These are phyloP conservation scores for Chaenogobius annularis DNA, from an alignment of 2,113 vertebrate genomes.

Conservation along the genomic window DNA sequence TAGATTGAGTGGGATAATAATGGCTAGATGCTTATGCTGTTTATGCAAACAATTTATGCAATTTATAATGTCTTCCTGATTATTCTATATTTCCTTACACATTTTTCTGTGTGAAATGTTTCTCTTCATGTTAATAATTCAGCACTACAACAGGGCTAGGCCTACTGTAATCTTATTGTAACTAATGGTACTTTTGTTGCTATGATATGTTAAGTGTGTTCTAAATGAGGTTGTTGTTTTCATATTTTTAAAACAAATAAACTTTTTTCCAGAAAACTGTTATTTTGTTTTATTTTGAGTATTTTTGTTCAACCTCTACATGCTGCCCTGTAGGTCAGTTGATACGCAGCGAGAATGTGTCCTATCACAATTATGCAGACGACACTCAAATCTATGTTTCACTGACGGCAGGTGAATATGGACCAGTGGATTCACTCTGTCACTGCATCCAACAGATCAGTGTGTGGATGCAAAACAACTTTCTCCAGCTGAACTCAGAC, in stretches of 20 bases:
- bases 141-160: neutral
- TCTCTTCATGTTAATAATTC: neutral
- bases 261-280: constrained; percentile 38
- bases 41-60: neutral
- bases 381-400: no score
- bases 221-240: constrained; percentile 87
- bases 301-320: no score
- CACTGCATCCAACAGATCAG: no score
- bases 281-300: neutral
- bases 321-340: no score
- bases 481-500: no score
- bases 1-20: neutral
- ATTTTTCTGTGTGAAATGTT: neutral
- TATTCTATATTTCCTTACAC: neutral
- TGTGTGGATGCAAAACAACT: no score
- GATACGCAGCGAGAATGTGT: no score
- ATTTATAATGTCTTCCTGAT: neutral
- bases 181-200: constrained; percentile 76
- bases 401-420: no score
- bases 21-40: neutral
- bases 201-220: constrained; percentile 82
- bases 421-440: no score
- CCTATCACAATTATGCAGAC: no score
- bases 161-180: neutral
- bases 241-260: constrained; percentile 92